A percentile compares a stretch with the other conserved stretches of the same genome.
These are phyloP conservation scores for Eupithecia exiguata DNA, from an alignment of 2,888 invertebrate species.

Conservation along the genomic window DNA sequence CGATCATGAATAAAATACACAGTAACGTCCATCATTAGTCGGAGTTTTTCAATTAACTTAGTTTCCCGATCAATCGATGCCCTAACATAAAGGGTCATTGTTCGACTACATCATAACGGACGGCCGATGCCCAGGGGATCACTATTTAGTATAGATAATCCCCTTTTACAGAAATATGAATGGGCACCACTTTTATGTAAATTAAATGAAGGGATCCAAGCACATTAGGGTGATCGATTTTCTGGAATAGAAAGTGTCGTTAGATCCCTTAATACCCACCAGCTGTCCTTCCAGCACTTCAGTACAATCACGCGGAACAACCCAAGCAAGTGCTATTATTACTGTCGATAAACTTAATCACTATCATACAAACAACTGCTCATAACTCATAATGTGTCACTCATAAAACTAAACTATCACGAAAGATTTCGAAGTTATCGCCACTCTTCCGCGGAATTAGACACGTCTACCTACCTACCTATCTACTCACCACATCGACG, in stretches of 20 bases:
- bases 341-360: background rate
- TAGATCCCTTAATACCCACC: slow-evolving; percentile 59
- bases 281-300: slow-evolving; percentile 50
- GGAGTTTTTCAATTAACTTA: slow-evolving; percentile 34
- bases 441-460: slow-evolving; percentile 44
- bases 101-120: slow-evolving; percentile 62
- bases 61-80: slow-evolving; percentile 48
- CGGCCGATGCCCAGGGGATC: slow-evolving; percentile 69
- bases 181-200: slow-evolving; percentile 76
- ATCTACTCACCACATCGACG: slow-evolving; percentile 55
- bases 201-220: slow-evolving; percentile 74
- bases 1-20: slow-evolving; percentile 2
- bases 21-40: slow-evolving; percentile 19
- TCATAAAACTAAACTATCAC: slow-evolving; percentile 21
- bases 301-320: no score
- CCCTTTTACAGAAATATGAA: slow-evolving; percentile 80
- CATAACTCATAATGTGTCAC: background rate
- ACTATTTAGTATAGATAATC: slow-evolving; percentile 77
- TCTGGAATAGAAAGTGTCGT: slow-evolving; percentile 55
- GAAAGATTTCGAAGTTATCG: slow-evolving; percentile 36
- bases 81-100: slow-evolving; percentile 57
- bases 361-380: background rate
- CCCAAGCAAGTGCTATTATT: no score
- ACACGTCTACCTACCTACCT: slow-evolving; percentile 45
- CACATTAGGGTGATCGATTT: slow-evolving; percentile 60